Percentiles rank a stretch among this genome's conserved stretches.
phyloP scores from a whole-genome alignment of 1,140 invertebrate species.

The Phocides pigmalion region DNA sequence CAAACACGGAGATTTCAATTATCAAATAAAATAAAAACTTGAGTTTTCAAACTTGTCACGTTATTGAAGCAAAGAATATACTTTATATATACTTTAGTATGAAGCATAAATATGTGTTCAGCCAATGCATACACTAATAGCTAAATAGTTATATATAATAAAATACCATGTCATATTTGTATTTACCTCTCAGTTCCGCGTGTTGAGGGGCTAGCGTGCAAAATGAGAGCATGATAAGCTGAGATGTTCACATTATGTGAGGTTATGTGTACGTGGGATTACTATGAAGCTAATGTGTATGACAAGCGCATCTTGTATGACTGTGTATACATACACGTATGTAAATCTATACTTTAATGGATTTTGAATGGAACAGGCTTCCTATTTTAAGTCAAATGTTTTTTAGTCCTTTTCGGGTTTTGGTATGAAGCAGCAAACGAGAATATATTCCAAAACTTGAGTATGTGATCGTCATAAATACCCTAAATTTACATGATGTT shows the following conservation, averaged over 20 bases:
- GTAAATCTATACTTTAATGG: not conserved
- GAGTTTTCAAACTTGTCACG: no score
- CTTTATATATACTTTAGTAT: not conserved
- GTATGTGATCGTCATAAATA: no score
- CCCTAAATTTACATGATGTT: no score
- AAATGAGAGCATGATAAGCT: slow-evolving; percentile 69
- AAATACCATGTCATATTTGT: slow-evolving; percentile 36
- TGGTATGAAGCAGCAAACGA: no score
- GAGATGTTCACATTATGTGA: slow-evolving; percentile 32
- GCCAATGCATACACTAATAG: not conserved
- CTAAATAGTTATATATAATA: slow-evolving; percentile 1
- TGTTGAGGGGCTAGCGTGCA: slow-evolving; percentile 81
- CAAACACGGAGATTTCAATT: no score
- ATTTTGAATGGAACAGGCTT: no score
- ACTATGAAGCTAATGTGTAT: not conserved
- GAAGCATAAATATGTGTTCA: not conserved
- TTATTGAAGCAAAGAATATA: no score
- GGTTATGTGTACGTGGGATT: not conserved
- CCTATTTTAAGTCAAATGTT: no score
- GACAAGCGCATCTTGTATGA: not conserved
- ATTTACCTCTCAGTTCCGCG: slow-evolving; percentile 81
- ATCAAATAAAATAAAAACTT: no score
- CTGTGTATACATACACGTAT: not conserved
- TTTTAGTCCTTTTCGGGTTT: no score
- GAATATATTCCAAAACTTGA: no score